Percentiles rank a stretch among this genome's conserved stretches.
Evolutionary conservation across 2,888 invertebrate genomes (phyloP).

Genomic region (Hirtodrosophila histrioides): DNA sequence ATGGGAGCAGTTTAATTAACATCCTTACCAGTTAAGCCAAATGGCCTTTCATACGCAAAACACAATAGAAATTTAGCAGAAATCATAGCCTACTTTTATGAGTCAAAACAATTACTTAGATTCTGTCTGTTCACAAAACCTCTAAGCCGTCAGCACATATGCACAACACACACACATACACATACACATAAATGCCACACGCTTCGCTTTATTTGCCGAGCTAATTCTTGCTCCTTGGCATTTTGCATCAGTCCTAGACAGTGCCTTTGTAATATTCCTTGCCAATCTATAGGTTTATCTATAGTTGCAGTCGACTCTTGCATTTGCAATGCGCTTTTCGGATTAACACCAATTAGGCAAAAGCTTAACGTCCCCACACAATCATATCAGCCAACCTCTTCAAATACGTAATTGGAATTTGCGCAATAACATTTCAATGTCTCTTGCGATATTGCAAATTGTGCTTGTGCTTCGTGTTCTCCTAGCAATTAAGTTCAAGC

Average conservation of each 20-base stretch:
- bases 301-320: slow-evolving; percentile 7
- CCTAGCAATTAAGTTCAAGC: slow-evolving; percentile 68
- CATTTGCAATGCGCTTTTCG: slow-evolving; percentile 35
- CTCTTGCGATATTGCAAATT: slow-evolving; percentile 59
- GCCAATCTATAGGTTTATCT: background rate
- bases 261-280: no score
- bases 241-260: background rate
- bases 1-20: no score
- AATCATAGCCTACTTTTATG: background rate
- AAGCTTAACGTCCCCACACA: background rate
- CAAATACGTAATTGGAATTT: slow-evolving; percentile 51
- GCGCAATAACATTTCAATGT: slow-evolving; percentile 55
- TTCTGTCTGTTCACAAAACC: no score
- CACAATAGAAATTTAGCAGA: no score
- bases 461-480: slow-evolving; percentile 50
- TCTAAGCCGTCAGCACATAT: no score
- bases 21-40: no score
- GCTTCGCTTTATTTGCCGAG: background rate
- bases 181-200: no score
- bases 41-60: no score
- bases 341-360: slow-evolving; percentile 59
- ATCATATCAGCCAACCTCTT: slow-evolving; percentile 3
- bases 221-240: background rate
- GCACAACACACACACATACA: no score
- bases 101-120: background rate